Evolutionary conservation across 2,797 vertebrate species (phyloP).

Genomic region (Potorous gilbertii): DNA sequence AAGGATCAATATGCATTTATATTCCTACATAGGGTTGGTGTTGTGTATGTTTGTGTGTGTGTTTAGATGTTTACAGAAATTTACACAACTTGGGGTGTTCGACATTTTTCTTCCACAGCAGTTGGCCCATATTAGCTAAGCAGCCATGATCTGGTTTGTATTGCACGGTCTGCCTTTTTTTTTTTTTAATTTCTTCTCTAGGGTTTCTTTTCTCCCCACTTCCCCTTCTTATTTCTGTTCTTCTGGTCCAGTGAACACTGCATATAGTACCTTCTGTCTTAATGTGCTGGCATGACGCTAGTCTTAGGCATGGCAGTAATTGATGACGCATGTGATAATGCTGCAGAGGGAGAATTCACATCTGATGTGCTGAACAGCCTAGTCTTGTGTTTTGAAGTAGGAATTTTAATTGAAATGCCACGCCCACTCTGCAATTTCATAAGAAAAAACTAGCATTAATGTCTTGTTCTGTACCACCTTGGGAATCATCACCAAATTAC

Average conservation of each 20-base stretch:
- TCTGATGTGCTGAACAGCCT: slow-evolving; percentile 75
- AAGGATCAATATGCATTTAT: slow-evolving; percentile 80
- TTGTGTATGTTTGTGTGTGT: slow-evolving; percentile 89
- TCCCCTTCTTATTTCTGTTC: slow-evolving; percentile 92
- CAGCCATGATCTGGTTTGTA: slow-evolving; percentile 99
- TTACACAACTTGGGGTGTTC: slow-evolving; percentile 99
- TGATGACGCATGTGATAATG: slow-evolving; percentile 98
- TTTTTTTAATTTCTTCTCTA: slow-evolving; percentile 87
- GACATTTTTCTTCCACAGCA: slow-evolving; percentile 99
- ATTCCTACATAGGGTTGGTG: slow-evolving; percentile 91
- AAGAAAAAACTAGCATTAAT: slow-evolving; percentile 51
- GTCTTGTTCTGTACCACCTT: slow-evolving; percentile 54
- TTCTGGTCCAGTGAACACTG: slow-evolving; percentile 99
- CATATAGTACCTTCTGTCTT: slow-evolving; percentile 99
- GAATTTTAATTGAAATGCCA: slow-evolving; percentile 69
- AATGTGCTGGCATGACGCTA: slow-evolving; percentile 99
- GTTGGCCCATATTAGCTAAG: slow-evolving; percentile 99
- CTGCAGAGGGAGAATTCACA: slow-evolving; percentile 93
- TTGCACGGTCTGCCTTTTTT: slow-evolving; percentile 99
- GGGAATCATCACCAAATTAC: slow-evolving; percentile 67
- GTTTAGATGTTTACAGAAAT: slow-evolving; percentile 95
- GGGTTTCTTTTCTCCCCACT: slow-evolving; percentile 86
- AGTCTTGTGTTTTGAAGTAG: slow-evolving; percentile 51
- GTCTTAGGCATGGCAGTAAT: slow-evolving; percentile 99
- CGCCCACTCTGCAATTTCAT: slow-evolving; percentile 70